A percentile compares a stretch with the other conserved stretches of the same genome.
Conservation (phyloP, 2,888 invertebrate species). For the Zaprionus lineosus region DNA sequence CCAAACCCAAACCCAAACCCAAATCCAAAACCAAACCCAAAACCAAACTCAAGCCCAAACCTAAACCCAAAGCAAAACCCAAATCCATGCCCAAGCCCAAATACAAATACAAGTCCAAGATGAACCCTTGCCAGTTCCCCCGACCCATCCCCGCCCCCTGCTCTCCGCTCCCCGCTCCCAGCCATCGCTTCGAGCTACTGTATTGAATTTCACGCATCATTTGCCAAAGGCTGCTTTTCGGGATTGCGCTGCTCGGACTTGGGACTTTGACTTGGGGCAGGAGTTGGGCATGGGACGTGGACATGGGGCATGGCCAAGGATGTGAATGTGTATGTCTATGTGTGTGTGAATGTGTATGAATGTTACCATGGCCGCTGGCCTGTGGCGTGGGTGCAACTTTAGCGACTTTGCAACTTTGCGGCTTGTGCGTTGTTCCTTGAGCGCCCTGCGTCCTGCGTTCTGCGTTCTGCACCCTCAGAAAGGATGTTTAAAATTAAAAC, state of each 20-base stretch:
- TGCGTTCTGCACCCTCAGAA: conserved; percentile 12
- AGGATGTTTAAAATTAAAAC: conserved; percentile 63
- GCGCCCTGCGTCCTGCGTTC: no score
- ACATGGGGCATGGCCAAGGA: no score
- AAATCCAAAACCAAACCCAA: conserved; percentile 22
- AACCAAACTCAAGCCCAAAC: conserved; percentile 16
- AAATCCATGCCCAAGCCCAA: conserved; percentile 5
- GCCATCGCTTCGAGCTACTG: conserved; percentile 37
- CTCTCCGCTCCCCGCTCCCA: neutral
- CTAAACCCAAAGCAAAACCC: neutral
- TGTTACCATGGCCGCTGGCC: conserved; percentile 8
- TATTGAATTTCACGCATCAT: conserved; percentile 76
- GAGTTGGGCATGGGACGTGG: neutral
- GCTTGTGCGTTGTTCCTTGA: conserved; percentile 32
- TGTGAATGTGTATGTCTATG: no score
- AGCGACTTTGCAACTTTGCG: conserved; percentile 66
- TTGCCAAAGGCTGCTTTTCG: conserved; percentile 65
- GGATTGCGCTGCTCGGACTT: conserved; percentile 25
- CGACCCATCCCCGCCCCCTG: no score
- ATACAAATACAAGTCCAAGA: conserved; percentile 11
- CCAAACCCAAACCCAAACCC: conserved; percentile 11
- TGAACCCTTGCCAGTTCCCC: neutral
- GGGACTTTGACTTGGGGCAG: neutral
- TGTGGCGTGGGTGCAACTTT: conserved; percentile 53
- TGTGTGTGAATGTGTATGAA: no score